phyloP scores from a whole-genome alignment of 2,888 invertebrate species.

The Sphecodes monilicornis region DNA sequence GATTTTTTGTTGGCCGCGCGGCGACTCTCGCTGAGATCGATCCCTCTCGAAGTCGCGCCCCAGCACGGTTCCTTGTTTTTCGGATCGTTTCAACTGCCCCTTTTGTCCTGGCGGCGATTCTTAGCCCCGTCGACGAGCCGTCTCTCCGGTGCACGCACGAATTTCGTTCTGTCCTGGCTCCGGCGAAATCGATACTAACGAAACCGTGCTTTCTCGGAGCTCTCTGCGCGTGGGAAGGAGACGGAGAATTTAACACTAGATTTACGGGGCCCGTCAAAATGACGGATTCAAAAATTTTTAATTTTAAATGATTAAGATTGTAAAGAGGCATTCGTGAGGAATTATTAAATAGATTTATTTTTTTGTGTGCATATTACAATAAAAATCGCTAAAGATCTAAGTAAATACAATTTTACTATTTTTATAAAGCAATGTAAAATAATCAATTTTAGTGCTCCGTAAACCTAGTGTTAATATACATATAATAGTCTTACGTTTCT shows the following conservation, averaged over 20 bases:
- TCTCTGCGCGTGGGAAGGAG: not conserved
- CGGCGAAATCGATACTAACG: not conserved
- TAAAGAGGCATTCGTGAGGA: too few relatives aligned
- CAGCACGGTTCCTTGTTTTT: slow-evolving; percentile 33
- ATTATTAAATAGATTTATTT: too few relatives aligned
- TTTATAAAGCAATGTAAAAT: too few relatives aligned
- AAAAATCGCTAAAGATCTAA: too few relatives aligned
- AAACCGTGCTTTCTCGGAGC: not conserved
- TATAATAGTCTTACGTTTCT: not conserved
- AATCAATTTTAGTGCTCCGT: too few relatives aligned
- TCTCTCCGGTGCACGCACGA: not conserved
- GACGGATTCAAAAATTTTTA: too few relatives aligned
- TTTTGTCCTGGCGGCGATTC: slow-evolving; percentile 37
- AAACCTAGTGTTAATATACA: too few relatives aligned
- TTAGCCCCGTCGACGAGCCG: not conserved
- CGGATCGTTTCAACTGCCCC: slow-evolving; percentile 53
- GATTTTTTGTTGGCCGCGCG: slow-evolving; percentile 12
- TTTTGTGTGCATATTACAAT: too few relatives aligned
- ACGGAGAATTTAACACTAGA: not conserved
- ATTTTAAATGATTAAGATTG: too few relatives aligned
- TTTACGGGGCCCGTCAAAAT: too few relatives aligned
- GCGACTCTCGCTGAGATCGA: slow-evolving; percentile 32
- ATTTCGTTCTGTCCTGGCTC: not conserved
- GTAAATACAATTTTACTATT: too few relatives aligned
- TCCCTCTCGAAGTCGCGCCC: slow-evolving; percentile 35